Evolutionary conservation across 1,140 invertebrate species (phyloP).

Genomic region (Drosophila orosa): DNA sequence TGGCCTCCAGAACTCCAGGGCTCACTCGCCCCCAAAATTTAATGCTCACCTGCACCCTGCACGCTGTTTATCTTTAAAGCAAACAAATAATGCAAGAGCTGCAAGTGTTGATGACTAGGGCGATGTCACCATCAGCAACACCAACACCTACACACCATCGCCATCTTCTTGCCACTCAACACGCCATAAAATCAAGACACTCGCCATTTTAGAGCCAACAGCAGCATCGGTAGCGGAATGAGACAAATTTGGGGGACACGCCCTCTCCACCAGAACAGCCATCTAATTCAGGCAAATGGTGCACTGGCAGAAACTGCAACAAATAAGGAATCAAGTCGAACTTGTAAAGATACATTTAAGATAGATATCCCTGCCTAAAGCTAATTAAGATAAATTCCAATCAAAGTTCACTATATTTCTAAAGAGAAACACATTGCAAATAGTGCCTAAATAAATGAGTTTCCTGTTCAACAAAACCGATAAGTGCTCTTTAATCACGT

Average conservation of each 20-base stretch:
- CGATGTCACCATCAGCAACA: constrained; percentile 6
- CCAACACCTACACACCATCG: background rate
- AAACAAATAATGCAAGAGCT: constrained; percentile 77
- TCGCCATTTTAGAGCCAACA: constrained; percentile 57
- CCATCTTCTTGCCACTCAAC: constrained; percentile 17
- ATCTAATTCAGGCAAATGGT: constrained; percentile 64
- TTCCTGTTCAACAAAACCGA: background rate
- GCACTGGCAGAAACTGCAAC: constrained; percentile 13
- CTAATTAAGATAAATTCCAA: background rate
- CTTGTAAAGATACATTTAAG: background rate
- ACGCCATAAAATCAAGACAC: constrained; percentile 75
- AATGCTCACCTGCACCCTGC: constrained; percentile 36
- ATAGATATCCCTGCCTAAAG: background rate
- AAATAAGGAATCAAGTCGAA: no score
- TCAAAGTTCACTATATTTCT: background rate
- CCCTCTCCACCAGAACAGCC: constrained; percentile 18
- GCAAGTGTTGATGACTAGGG: constrained; percentile 57
- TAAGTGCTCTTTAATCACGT: constrained; percentile 6
- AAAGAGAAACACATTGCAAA: background rate
- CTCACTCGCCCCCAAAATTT: constrained; percentile 7
- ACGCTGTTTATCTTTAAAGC: constrained; percentile 67
- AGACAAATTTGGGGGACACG: constrained; percentile 42
- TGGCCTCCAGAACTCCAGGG: background rate
- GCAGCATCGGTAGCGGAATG: constrained; percentile 11
- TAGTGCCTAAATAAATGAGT: background rate